Conservation (phyloP, 2,113 vertebrate species). For the Speoplatyrhinus poulsoni region DNA sequence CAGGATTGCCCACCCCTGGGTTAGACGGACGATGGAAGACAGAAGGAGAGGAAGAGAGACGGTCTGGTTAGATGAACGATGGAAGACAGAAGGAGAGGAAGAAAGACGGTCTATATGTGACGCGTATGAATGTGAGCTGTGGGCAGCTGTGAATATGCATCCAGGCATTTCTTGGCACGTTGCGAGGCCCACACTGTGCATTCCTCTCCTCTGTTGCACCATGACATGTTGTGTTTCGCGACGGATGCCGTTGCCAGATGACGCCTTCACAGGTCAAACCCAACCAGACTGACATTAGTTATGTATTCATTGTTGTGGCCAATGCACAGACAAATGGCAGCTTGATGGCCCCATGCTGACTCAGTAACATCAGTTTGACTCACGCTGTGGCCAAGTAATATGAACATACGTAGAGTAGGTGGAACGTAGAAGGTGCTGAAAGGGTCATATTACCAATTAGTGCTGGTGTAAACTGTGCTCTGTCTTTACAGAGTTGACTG, state of each 20-base stretch:
- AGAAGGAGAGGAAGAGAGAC: constrained; percentile 33
- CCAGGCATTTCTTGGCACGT: constrained; percentile 63
- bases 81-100: constrained; percentile 34
- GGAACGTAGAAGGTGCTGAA: constrained; percentile 8
- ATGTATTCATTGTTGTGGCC: constrained; percentile 1
- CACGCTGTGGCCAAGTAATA: not conserved
- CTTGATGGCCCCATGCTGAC: constrained; percentile 5
- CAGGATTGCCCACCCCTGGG: too few species aligned
- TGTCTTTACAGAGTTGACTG: too few species aligned
- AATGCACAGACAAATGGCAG: not conserved
- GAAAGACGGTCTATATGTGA: constrained; percentile 45
- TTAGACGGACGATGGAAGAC: constrained; percentile 35
- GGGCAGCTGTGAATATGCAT: constrained; percentile 75
- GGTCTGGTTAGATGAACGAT: constrained; percentile 31
- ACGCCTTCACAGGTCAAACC: constrained; percentile 20
- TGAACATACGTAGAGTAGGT: constrained; percentile 22
- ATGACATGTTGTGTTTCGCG: not conserved
- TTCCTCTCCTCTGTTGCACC: constrained; percentile 54
- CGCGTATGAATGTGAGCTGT: constrained; percentile 59
- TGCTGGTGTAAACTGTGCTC: too few species aligned
- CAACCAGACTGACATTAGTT: constrained; percentile 16
- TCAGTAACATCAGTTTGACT: constrained; percentile 25
- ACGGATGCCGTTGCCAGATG: not conserved
- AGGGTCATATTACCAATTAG: too few species aligned
- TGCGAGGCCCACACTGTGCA: constrained; percentile 71